These are phyloP conservation scores for Meda fulgida DNA, from an alignment of 2,797 vertebrate species.

Conservation along the genomic window DNA sequence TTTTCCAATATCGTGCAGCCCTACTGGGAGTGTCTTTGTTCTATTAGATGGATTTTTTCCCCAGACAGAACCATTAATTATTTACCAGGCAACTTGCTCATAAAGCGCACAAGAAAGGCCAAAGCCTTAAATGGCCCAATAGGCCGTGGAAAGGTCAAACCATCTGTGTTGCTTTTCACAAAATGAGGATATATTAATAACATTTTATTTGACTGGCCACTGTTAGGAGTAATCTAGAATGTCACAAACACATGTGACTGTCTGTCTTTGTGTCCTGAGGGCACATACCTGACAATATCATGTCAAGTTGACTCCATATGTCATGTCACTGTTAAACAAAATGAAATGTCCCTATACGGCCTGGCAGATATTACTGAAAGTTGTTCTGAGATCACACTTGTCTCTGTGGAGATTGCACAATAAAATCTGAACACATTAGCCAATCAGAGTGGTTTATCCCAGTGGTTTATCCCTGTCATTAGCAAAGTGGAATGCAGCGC, in stretches of 20 bases:
- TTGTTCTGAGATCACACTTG: neutral
- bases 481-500: too few relatives aligned
- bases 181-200: constrained; percentile 48
- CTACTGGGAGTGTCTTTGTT: constrained; percentile 47
- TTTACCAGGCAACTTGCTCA: constrained; percentile 71
- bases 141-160: constrained; percentile 76
- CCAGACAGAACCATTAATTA: constrained; percentile 77
- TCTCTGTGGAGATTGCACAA: neutral
- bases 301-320: constrained; percentile 38
- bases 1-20: too few relatives aligned
- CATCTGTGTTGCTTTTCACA: constrained; percentile 51
- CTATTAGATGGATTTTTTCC: constrained; percentile 39
- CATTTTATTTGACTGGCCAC: constrained; percentile 21
- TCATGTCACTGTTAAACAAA: constrained; percentile 38
- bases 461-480: neutral
- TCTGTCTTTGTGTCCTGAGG: constrained; percentile 18
- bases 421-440: neutral
- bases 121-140: constrained; percentile 70
- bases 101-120: constrained; percentile 74
- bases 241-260: constrained; percentile 41
- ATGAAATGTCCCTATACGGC: neutral
- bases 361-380: neutral
- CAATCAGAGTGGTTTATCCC: too few relatives aligned
- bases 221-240: constrained; percentile 35
- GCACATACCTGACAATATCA: constrained; percentile 37